These are phyloP conservation scores for Rhyacophila evoluta DNA, from an alignment of 2,888 invertebrate species.

Conservation along the genomic window DNA sequence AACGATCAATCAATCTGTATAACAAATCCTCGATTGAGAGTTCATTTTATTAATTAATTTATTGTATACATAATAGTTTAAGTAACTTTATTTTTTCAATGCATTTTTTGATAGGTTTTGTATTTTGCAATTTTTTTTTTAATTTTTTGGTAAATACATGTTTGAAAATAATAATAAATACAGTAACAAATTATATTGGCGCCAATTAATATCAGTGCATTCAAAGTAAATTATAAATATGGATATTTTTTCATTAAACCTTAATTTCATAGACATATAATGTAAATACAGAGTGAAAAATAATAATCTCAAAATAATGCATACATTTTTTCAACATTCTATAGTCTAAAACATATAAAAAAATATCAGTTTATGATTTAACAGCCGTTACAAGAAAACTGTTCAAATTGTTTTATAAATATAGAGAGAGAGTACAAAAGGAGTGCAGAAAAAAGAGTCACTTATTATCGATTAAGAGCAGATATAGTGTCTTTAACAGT, in stretches of 20 bases:
- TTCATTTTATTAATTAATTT: too few species aligned
- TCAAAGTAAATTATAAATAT: neutral
- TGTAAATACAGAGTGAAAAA: neutral
- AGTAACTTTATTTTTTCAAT: too few species aligned
- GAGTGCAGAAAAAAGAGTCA: neutral
- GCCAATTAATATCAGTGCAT: neutral
- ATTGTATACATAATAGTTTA: too few species aligned
- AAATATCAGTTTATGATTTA: neutral
- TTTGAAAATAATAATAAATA: neutral
- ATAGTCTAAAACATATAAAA: slow-evolving; percentile 25
- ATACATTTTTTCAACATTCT: neutral
- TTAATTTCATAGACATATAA: slow-evolving; percentile 10
- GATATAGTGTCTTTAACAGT: slow-evolving; percentile 71
- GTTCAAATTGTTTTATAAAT: slow-evolving; percentile 2
- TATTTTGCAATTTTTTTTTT: neutral
- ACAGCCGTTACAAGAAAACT: neutral
- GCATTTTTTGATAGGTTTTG: neutral
- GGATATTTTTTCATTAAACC: neutral
- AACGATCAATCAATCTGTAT: too few species aligned
- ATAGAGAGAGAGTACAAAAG: slow-evolving; percentile 1
- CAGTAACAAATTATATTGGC: neutral
- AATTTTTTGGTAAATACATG: neutral
- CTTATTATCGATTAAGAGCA: slow-evolving; percentile 50
- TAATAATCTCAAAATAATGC: neutral
- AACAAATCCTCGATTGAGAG: too few species aligned